These are phyloP conservation scores for Gymnorhina tibicen DNA, from an alignment of 2,113 vertebrate species.

Conservation along the genomic window DNA sequence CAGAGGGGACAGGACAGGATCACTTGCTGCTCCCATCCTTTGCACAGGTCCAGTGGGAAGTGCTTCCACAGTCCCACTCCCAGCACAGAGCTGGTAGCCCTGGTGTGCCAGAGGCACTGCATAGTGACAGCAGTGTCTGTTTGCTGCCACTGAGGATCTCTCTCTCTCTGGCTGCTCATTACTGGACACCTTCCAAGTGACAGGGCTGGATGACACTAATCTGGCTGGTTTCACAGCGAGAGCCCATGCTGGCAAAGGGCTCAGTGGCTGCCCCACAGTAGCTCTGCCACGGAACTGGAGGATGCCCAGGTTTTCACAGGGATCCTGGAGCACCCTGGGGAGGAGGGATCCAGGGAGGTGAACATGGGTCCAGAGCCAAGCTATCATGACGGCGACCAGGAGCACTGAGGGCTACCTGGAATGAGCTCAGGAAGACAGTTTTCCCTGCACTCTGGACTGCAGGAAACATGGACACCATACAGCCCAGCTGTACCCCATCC, in stretches of 20 bases:
- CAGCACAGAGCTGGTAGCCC: background rate
- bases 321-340: fast-evolving
- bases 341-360: background rate
- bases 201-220: background rate
- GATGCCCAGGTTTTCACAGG: background rate
- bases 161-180: background rate
- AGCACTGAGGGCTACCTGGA: background rate
- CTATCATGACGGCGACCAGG: fast-evolving
- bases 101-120: background rate
- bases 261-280: background rate
- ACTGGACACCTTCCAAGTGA: background rate
- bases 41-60: fast-evolving
- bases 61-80: fast-evolving
- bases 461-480: fast-evolving
- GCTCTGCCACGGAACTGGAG: background rate
- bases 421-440: background rate
- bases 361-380: background rate
- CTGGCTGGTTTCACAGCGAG: background rate
- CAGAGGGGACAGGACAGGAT: background rate
- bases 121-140: background rate
- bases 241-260: background rate
- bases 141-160: conserved; percentile 6
- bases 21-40: background rate
- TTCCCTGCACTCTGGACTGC: background rate
- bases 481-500: background rate